Evolutionary conservation across 2,797 vertebrate species (phyloP).

Genomic region (Acipenser ruthenus): DNA sequence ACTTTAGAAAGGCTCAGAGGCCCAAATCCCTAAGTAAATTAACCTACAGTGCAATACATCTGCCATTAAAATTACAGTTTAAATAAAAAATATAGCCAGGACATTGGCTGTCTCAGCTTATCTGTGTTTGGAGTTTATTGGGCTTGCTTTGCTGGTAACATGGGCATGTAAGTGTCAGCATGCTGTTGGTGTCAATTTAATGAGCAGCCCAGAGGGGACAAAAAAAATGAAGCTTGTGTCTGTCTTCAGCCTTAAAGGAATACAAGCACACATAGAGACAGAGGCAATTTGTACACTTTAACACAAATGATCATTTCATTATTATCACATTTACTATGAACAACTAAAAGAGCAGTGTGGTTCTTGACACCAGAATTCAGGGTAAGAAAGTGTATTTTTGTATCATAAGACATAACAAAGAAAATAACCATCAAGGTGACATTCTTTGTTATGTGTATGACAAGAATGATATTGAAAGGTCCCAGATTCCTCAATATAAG

Average conservation of each 20-base stretch:
- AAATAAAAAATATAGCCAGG: not conserved
- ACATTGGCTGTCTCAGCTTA: not conserved
- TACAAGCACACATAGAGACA: not conserved
- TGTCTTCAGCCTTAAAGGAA: not conserved
- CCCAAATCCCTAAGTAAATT: not conserved
- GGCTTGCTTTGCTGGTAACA: not conserved
- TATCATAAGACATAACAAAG: too few species aligned
- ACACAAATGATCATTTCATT: too few species aligned
- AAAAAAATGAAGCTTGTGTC: not conserved
- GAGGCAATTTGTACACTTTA: too few species aligned
- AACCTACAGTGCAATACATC: not conserved
- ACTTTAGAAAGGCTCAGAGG: not conserved
- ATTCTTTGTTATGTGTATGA: too few species aligned
- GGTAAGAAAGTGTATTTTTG: too few species aligned
- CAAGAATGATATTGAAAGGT: too few species aligned
- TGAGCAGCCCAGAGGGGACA: not conserved
- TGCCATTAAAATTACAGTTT: not conserved
- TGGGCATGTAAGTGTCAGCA: not conserved
- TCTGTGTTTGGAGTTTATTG: constrained; percentile 2
- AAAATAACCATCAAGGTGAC: too few species aligned
- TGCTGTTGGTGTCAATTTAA: not conserved
- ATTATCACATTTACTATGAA: too few species aligned
- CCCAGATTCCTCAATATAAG: too few species aligned
- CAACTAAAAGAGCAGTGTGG: too few species aligned
- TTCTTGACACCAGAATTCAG: too few species aligned